Base-by-base conservation (phyloP, 2,888 invertebrate genomes). In the Tyria jacobaeae region DNA sequence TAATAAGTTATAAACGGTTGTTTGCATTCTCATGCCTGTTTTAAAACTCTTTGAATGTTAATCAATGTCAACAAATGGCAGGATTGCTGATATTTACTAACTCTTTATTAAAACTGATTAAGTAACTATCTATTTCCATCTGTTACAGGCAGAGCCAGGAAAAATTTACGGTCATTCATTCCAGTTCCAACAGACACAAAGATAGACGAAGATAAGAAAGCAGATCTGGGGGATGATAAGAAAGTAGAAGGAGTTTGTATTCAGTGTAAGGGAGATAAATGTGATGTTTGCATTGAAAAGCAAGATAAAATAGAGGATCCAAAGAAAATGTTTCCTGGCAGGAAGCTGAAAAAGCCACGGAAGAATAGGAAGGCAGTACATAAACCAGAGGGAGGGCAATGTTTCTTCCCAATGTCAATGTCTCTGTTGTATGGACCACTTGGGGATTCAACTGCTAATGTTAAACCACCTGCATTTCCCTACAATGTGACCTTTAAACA, bases 401-500 rank as follows among this genome's bases (percentile, higher is more conserved):
- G 87, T 66, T 92, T 91, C 88, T 99, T 97, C 90, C 99, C 99
- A 2, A 96, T 97, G 85, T 98, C 98, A 24, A 97, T 98, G 96
- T 96, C 97, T 48, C 95, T 98, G 83, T 95, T 96, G 87, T 98
- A 97, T 87, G 99, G 99, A 52, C 96, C 97, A 15, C 95, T 97
- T 67, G 96, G 96, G 78, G 95, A 95, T 79, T 94, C 95, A 0
- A 71, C 81, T 1, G 73, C 88, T 89, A 95, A 82, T 76, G 87
- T 80, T 65, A 84, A 78, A 56, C 87, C 84, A 6, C 95, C 95
- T 67, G 94, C 95, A 39, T 99, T 99, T 89, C 99, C 99, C 0
- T 95, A 97, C 82, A 99, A 99, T 90, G 97, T 99, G 58, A 96
- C 96, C 66, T 99, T 99, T 87, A 96, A 97, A 77, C 96, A 97